These are phyloP conservation scores for Phasia obesa DNA, from an alignment of 2,888 invertebrate genomes.

Conservation along the genomic window DNA sequence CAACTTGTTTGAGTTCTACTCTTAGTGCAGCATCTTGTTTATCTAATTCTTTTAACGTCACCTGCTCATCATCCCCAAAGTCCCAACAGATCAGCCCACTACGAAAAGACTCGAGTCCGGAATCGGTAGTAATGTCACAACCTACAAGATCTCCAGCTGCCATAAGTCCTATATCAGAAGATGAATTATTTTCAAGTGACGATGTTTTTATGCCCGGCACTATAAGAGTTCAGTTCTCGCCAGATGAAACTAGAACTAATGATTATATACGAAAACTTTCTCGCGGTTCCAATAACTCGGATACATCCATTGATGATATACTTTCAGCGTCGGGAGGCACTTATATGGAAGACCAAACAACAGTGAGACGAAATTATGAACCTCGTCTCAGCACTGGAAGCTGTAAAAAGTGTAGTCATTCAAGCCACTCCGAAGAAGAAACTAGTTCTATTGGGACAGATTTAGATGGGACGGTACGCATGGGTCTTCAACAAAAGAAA, in stretches of 20 bases:
- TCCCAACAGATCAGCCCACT: constrained; percentile 71
- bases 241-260: constrained; percentile 83
- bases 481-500: constrained; percentile 90
- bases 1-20: constrained; percentile 80
- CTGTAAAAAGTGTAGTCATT: constrained; percentile 86
- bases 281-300: constrained; percentile 85
- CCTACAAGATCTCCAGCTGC: constrained; percentile 86
- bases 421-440: constrained; percentile 89
- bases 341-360: constrained; percentile 85
- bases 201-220: constrained; percentile 86
- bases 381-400: constrained; percentile 84
- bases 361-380: constrained; percentile 82
- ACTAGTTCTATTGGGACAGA: constrained; percentile 90
- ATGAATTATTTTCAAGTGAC: constrained; percentile 85
- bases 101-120: constrained; percentile 77
- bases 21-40: constrained; percentile 80
- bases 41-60: constrained; percentile 79
- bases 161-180: constrained; percentile 85
- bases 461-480: constrained; percentile 91
- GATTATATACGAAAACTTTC: constrained; percentile 80
- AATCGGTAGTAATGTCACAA: constrained; percentile 85
- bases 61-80: constrained; percentile 80
- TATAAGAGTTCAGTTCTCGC: constrained; percentile 84
- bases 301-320: constrained; percentile 86
- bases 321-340: constrained; percentile 84